Evolutionary conservation across 1,140 invertebrate genomes (phyloP), one percentile per base, ranked within the genome.

Genomic region (Theocolax elegans): DNA sequence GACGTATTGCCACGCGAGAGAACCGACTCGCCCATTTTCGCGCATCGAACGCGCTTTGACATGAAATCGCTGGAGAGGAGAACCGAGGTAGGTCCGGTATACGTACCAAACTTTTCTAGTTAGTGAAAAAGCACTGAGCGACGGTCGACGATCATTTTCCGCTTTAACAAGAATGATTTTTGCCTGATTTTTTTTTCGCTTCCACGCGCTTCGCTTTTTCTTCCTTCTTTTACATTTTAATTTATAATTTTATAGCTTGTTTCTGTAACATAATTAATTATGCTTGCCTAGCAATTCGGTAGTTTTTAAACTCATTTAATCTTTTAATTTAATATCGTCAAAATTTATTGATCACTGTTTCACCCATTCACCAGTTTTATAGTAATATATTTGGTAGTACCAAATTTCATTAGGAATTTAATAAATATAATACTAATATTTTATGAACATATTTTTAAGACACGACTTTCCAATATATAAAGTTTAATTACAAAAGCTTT

Each of bases 1-100:
- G 82, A 83, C 81, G 78, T 79, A 84, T 81, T 79, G 75, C 79
- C 72, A 49, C 71, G 67, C 67, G 81, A 72, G 66, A 74, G 75
- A 10, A n/a, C n/a, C n/a, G 4, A 10, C 29, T 3, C n/a, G 21
- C 23, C 65, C 42, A 7, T 59, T 59, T 58, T 67, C 66, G 29
- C 46, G 27, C 19, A 62, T 68, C 48, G 56, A 68, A 69, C 49
- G 27, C 17, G 6, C 49, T 63, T 68, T 60, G 66, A 68, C 25
- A 46, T 40, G 56, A 60, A 49, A 51, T 35, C 17, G 25, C n/a
- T 29, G 27, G 13, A 46, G 13, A 54, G 76, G 75, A 75, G 73
- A 75, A 71, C 75, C 74, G 73, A 76, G 48, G 40, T n/a, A n/a
- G n/a, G n/a, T n/a, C 46, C 42, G 27, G n/a, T 27, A 19, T 13